Evolutionary conservation across 2,797 vertebrate species (phyloP).

Genomic region (Trachops cirrhosus): DNA sequence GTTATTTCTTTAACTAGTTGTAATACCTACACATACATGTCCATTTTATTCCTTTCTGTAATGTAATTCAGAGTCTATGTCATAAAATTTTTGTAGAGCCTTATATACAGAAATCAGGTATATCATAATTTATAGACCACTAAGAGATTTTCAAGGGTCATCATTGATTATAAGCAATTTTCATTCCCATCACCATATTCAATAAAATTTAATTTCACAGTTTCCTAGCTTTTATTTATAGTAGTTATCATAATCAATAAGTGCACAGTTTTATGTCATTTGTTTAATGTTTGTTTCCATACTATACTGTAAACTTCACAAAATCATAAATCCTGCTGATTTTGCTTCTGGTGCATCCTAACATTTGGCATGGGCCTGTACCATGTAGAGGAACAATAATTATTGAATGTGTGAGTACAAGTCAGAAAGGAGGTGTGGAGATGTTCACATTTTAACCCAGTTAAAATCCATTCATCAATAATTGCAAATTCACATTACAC

Average conservation of each 20-base stretch:
- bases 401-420: neutral
- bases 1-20: neutral
- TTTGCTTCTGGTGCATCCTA: neutral
- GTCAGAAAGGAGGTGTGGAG: neutral
- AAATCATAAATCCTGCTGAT: neutral
- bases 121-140: neutral
- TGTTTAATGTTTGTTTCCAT: neutral
- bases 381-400: neutral
- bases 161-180: neutral
- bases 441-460: neutral
- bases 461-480: neutral
- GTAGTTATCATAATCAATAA: neutral
- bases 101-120: neutral
- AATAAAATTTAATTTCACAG: neutral
- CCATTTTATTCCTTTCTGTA: neutral
- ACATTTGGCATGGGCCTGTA: neutral
- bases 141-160: neutral
- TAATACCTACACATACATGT: neutral
- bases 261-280: neutral
- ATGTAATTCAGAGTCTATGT: neutral
- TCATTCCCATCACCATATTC: neutral
- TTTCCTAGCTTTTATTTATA: neutral
- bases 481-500: neutral
- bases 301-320: neutral
- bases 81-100: neutral